phyloP scores from a whole-genome alignment of 2,888 invertebrate species.

The Operophtera brumata region DNA sequence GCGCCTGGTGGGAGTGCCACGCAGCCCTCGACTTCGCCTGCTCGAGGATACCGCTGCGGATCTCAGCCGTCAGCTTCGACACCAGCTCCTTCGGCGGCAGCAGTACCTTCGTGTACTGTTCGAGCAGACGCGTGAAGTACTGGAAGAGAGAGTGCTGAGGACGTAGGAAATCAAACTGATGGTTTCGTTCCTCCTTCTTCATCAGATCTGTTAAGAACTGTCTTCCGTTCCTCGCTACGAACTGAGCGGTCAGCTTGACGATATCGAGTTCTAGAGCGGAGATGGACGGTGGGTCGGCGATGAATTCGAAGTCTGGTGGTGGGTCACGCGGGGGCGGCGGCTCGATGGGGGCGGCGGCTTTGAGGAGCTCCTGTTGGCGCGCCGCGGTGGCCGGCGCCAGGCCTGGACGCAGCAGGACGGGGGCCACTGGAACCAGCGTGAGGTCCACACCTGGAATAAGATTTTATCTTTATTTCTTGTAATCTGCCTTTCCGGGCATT shows the following conservation, averaged over 20 bases:
- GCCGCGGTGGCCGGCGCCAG: conserved; percentile 90
- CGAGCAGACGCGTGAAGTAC: conserved; percentile 98
- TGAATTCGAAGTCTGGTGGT: conserved; percentile 95
- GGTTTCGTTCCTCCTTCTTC: conserved; percentile 98
- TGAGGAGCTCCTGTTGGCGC: conserved; percentile 92
- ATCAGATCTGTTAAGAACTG: conserved; percentile 98
- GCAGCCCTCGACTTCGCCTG: conserved; percentile 96
- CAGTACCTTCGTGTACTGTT: conserved; percentile 98
- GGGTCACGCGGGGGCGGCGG: conserved; percentile 95
- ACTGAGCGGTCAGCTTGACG: conserved; percentile 98
- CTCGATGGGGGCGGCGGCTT: conserved; percentile 92
- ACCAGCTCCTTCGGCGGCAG: conserved; percentile 97
- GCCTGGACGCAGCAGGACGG: conserved; percentile 61
- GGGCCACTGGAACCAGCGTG: conserved; percentile 36
- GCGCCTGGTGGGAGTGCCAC: conserved; percentile 97
- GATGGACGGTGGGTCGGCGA: conserved; percentile 98
- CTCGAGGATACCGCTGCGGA: conserved; percentile 86
- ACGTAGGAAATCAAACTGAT: conserved; percentile 98
- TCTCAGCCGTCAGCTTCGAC: conserved; percentile 88
- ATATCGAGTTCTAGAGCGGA: conserved; percentile 99
- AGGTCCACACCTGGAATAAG: conserved; percentile 46
- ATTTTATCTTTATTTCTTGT: not conserved
- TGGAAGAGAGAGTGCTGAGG: conserved; percentile 99
- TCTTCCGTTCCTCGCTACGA: conserved; percentile 98
- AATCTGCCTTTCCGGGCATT: too few species aligned